Evolutionary conservation across 2,888 invertebrate genomes (phyloP).

Genomic region (Tenthredo amoena): DNA sequence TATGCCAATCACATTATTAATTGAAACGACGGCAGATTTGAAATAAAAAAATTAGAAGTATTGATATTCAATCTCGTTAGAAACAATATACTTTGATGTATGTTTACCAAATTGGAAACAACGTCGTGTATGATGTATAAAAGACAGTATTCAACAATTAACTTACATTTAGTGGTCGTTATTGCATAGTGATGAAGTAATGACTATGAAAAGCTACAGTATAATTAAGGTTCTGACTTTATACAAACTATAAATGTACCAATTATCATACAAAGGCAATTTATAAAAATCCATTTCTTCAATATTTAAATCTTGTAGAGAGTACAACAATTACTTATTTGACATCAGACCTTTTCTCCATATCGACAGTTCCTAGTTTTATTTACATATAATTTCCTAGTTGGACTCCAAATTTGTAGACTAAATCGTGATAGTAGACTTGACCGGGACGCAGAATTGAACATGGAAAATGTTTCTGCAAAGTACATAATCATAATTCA

Average conservation of each 20-base stretch:
- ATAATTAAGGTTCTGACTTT: background rate
- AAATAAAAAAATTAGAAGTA: too few relatives aligned
- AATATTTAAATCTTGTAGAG: background rate
- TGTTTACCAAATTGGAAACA: too few relatives aligned
- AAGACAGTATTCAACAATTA: too few relatives aligned
- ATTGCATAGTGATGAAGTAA: background rate
- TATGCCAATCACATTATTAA: background rate
- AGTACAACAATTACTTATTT: background rate
- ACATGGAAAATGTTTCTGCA: slow-evolving; percentile 87
- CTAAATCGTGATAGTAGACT: slow-evolving; percentile 85
- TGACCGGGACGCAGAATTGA: slow-evolving; percentile 87
- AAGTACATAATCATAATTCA: slow-evolving; percentile 63
- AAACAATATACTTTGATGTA: background rate
- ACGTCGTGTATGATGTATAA: too few relatives aligned
- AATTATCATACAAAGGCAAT: background rate
- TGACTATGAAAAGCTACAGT: background rate
- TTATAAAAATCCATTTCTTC: slow-evolving; percentile 17
- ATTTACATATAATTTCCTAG: slow-evolving; percentile 65
- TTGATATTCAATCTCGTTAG: background rate
- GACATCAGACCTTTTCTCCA: background rate
- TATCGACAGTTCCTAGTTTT: background rate
- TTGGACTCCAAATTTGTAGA: slow-evolving; percentile 85
- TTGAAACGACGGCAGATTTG: background rate
- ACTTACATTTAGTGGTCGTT: background rate
- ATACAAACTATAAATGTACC: background rate